Base-by-base conservation (phyloP, 2,797 vertebrate genomes). In the Tarsius wallacei region DNA sequence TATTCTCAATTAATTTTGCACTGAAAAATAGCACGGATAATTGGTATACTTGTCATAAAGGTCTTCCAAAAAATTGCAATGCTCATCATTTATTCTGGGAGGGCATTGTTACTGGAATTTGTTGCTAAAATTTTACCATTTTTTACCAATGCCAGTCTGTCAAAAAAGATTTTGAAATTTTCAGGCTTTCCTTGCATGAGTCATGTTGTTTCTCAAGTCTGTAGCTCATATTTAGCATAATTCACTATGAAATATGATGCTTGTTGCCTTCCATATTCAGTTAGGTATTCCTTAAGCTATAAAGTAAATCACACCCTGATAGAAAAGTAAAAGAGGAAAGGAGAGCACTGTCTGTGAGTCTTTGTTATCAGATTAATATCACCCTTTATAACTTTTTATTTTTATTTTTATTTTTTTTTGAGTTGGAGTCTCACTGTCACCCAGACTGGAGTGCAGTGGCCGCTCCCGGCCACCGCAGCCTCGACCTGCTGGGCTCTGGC, bases 71-170 rank as follows among this genome's bases (percentile, higher is more conserved):
- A 90, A 42, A 11, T 15, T 70, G 17, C 16, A 93, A 7, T 55
- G 33, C 51, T 55, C 47, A 19, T 74, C 49, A 68, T 80, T 83
- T 85, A 64, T 68, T 26, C 71, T 74, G 22, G 89, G 33, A 88
- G 90, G 42, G 17, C 14, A 87, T 26, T 87, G n/a, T 14, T 92
- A 28, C 22, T 59, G 47, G 3, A 86, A 87, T 82, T 64, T 89
- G 42, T n/a, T 93, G 63, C 57, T 83, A 57, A 93, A 76, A 81
- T 90, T 66, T 78, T 70, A 57, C 28, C 64, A 90, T 90, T 84
- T 94, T 84, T 26, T 90, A 74, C 33, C 36, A 90, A 47, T 28
- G 16, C 19, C 16, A 78, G 5, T 55, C 1, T 74, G 19, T 84
- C 51, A 57, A 71, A 73, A 92, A 28, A 66, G 3, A 31, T n/a